Evolutionary conservation across 2,888 invertebrate genomes (phyloP), one percentile per base, ranked within the genome.

Genomic region (Adela reaumurella): DNA sequence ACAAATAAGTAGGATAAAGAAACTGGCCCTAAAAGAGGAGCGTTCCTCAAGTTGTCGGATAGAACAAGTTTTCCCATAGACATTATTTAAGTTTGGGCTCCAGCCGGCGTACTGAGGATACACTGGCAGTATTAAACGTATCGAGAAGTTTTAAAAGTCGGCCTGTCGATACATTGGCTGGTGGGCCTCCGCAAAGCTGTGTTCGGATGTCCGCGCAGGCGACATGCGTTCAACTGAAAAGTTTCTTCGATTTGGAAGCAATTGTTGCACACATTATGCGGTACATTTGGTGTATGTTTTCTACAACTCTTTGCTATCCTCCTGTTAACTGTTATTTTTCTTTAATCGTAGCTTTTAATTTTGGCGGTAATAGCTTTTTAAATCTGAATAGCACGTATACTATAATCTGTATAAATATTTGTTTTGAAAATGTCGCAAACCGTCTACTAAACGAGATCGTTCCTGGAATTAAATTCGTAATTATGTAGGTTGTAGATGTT

Each of bases 91-190:
- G 43, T 47, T 35, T 35, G 8, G 11, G 8, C 35, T n/a, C 35
- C 35, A 35, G 35, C 35, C 35, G 35, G 35, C 35, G 35, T 14
- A 35, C 14, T 35, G 35, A 35, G 14, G 35, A 35, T 35, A 35
- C 35, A 35, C 35, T 35, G 67, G 65, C 67, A 67, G 68, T 68
- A 67, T 67, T 67, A 68, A 67, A 63, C 61, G 70, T 70, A 69
- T 69, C 64, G 64, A 65, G 55, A 58, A 67, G 62, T 72, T 72
- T 64, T 70, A 64, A 67, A 71, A 74, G 68, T 69, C 64, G 53
- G 53, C 56, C 62, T 60, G 62, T 63, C 68, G 67, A 69, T 68
- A 35, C 35, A 35, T 14, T 35, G 11, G 8, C 35, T 8, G 24
- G 6, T 4, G 11, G 35, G 35, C 35, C 35, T 14, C 35, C 35